A percentile compares a stretch with the other conserved stretches of the same genome.
Evolutionary conservation across 2,797 vertebrate species (phyloP).

Genomic region (Phalanger gymnotis): DNA sequence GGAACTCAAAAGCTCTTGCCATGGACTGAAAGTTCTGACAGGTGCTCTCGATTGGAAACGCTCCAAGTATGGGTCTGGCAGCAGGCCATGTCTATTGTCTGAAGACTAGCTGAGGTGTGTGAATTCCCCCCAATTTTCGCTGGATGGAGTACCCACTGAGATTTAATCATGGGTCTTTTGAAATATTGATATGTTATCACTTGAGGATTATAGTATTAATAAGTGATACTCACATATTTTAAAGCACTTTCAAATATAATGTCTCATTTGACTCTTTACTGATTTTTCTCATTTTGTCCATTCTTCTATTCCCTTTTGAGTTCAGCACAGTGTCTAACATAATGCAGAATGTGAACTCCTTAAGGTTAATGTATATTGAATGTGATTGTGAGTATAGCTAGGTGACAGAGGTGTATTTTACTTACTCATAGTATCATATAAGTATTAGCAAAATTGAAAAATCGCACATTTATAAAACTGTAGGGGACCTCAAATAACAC

Average conservation of each 20-base stretch:
- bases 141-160: not conserved
- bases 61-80: not conserved
- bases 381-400: not conserved
- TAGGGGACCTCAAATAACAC: not conserved
- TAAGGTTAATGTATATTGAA: not conserved
- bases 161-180: not conserved
- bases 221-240: conserved; percentile 16
- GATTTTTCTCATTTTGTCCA: not conserved
- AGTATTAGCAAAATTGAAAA: not conserved
- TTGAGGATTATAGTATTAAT: conserved; percentile 5
- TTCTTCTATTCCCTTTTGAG: not conserved
- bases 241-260: conserved; percentile 17
- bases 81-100: not conserved
- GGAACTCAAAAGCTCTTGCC: not conserved
- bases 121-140: not conserved
- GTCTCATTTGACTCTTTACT: conserved; percentile 26
- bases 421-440: not conserved
- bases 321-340: not conserved
- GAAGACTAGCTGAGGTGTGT: not conserved
- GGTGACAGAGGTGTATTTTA: not conserved
- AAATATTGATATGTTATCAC: not conserved
- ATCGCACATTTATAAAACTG: not conserved
- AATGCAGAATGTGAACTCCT: not conserved
- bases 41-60: not conserved
- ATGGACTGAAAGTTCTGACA: not conserved